Evolutionary conservation across 2,888 invertebrate species (phyloP).

Genomic region (Macaria notata): DNA sequence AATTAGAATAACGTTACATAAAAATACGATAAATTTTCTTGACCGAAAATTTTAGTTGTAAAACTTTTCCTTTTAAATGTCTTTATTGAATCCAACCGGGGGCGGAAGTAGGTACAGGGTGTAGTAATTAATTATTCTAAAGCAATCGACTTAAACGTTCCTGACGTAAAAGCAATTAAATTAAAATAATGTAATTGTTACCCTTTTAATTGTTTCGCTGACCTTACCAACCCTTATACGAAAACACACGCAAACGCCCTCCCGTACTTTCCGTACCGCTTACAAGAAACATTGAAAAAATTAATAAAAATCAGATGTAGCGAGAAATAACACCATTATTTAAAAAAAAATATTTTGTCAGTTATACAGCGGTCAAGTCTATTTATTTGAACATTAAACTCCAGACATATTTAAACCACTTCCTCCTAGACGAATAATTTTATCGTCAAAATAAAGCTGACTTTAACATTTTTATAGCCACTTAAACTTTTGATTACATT

Average conservation of each 20-base stretch:
- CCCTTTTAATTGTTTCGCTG: conserved; percentile 36
- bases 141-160: conserved; percentile 25
- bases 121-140: conserved; percentile 19
- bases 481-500: not conserved
- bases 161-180: conserved; percentile 24
- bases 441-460: not conserved
- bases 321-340: too few species aligned
- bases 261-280: conserved; percentile 33
- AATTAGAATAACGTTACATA: conserved; percentile 1
- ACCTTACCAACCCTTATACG: conserved; percentile 46
- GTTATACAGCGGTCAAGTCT: too few species aligned
- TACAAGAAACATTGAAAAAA: conserved; percentile 18
- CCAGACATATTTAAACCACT: too few species aligned
- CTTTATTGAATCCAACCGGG: conserved; percentile 7
- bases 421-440: too few species aligned
- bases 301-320: too few species aligned
- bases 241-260: conserved; percentile 45
- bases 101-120: conserved; percentile 9
- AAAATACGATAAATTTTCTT: not conserved
- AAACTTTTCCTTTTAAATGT: conserved; percentile 1
- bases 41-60: not conserved
- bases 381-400: too few species aligned
- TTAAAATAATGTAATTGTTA: conserved; percentile 27
- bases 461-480: conserved; percentile 4
- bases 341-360: too few species aligned